Percentiles rank a stretch among this genome's conserved stretches.
Evolutionary conservation across 2,113 vertebrate species (phyloP).

Genomic region (Pangasianodon gigas): DNA sequence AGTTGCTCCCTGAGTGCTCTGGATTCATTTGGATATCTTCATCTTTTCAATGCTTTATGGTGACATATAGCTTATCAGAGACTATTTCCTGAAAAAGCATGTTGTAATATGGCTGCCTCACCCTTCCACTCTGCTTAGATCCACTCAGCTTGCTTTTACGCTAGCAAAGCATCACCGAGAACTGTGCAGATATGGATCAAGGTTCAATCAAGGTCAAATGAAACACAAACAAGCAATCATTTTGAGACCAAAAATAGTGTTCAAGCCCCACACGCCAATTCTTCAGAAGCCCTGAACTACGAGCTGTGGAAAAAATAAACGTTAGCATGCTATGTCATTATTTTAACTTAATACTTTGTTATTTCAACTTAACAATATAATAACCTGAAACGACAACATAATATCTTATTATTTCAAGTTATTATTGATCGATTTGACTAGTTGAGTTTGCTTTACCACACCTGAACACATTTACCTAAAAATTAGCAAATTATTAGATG

Average conservation of each 20-base stretch:
- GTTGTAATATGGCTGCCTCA: background rate
- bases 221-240: slow-evolving; percentile 9
- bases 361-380: background rate
- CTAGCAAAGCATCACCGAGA: background rate
- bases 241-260: background rate
- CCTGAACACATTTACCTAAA: background rate
- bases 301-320: background rate
- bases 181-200: slow-evolving; percentile 10
- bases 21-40: slow-evolving; percentile 13
- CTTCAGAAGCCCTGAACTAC: background rate
- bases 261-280: slow-evolving; percentile 23
- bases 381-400: background rate
- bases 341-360: background rate
- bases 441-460: background rate
- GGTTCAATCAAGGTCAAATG: slow-evolving; percentile 19
- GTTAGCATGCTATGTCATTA: background rate
- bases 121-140: background rate
- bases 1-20: slow-evolving; percentile 47
- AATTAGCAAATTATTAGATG: background rate
- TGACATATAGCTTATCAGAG: background rate
- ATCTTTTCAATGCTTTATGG: slow-evolving; percentile 3
- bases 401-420: background rate
- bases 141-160: background rate
- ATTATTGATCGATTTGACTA: background rate
- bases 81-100: background rate